A percentile compares a stretch with the other conserved stretches of the same genome.
These are phyloP conservation scores for Drosophila triauraria DNA, from an alignment of 1,140 invertebrate species.

Conservation along the genomic window DNA sequence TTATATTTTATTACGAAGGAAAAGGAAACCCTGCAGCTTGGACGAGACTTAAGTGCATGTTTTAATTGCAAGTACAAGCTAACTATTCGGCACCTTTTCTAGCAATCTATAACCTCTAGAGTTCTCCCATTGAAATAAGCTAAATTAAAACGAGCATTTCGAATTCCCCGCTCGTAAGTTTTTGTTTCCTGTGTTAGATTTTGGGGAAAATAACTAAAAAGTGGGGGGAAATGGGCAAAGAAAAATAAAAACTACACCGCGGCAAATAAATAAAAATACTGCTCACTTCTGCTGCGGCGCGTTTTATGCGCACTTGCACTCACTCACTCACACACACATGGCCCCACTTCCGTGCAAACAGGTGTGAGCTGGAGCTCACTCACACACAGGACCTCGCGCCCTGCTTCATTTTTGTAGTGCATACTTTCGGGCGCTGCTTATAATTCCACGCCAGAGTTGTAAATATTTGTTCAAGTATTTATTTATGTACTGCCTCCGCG, in stretches of 20 bases:
- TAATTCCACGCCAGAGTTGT: conserved; percentile 78
- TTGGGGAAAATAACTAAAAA: conserved; percentile 33
- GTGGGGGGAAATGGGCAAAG: conserved; percentile 25
- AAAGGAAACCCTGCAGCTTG: no score
- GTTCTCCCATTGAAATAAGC: neutral
- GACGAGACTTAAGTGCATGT: no score
- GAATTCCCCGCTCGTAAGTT: neutral
- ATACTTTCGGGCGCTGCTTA: conserved; percentile 77
- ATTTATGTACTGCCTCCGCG: conserved; percentile 72
- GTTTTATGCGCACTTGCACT: conserved; percentile 71
- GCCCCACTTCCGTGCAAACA: conserved; percentile 56
- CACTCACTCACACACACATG: conserved; percentile 31
- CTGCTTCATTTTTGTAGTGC: conserved; percentile 70
- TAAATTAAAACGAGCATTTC: conserved; percentile 11
- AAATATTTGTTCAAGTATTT: conserved; percentile 83
- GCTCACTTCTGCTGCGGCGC: conserved; percentile 71
- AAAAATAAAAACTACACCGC: conserved; percentile 63
- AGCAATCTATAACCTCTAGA: neutral
- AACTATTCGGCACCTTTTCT: neutral
- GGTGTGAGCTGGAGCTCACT: conserved; percentile 47
- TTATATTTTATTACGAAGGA: no score
- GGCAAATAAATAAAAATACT: conserved; percentile 82
- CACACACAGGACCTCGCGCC: conserved; percentile 12
- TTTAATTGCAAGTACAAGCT: neutral
- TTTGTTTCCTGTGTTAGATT: conserved; percentile 35